Conservation (phyloP, 2,888 invertebrate species). For the Clunio marinus region DNA sequence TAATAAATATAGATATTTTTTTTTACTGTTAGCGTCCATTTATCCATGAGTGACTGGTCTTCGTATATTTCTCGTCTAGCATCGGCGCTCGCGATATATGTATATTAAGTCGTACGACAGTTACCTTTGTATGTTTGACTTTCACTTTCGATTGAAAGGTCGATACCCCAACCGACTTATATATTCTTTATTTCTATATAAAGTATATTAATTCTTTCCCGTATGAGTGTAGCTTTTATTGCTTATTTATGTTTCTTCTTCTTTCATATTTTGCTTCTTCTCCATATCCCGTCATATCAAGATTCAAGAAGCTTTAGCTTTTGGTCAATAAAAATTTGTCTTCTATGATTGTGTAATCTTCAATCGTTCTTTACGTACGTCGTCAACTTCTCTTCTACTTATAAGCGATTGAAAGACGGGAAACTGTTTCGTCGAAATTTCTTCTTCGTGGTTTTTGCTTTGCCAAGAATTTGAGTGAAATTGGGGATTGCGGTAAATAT, state of each 20-base stretch:
- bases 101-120: constrained; percentile 33
- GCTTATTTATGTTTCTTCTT: not conserved
- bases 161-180: constrained; percentile 19
- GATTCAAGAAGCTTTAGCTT: constrained; percentile 8
- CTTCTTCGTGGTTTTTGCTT: too few species aligned
- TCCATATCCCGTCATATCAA: not conserved
- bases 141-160: constrained; percentile 35
- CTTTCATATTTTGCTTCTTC: not conserved
- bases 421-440: too few species aligned
- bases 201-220: constrained; percentile 17
- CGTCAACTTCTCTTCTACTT: too few species aligned
- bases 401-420: too few species aligned
- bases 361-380: constrained; percentile 20
- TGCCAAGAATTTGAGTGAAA: too few species aligned
- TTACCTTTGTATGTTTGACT: constrained; percentile 38
- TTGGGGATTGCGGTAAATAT: too few species aligned
- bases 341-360: constrained; percentile 23
- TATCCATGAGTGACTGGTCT: not conserved
- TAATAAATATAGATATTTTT: not conserved
- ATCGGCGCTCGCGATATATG: constrained; percentile 22
- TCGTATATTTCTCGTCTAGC: constrained; percentile 33
- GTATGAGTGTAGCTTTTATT: constrained; percentile 22
- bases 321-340: constrained; percentile 9
- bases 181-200: constrained; percentile 7
- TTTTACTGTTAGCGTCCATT: constrained; percentile 30